A percentile compares a stretch with the other conserved stretches of the same genome.
Evolutionary conservation across 2,888 invertebrate species (phyloP).

Genomic region (Gari tellinella): DNA sequence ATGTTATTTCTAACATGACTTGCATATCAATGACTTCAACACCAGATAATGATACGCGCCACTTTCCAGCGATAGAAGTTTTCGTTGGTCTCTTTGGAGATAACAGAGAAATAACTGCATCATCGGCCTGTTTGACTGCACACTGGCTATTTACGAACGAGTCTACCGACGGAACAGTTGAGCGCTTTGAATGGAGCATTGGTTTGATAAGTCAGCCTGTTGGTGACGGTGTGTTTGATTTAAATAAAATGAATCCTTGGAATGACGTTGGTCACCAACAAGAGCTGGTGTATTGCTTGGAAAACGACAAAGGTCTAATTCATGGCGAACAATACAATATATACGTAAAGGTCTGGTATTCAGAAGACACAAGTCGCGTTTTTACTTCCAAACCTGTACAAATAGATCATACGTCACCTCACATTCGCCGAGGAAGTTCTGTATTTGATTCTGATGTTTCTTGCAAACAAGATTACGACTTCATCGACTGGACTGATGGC

Average conservation of each 20-base stretch:
- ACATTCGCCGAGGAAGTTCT: constrained; percentile 41
- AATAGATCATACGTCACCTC: constrained; percentile 62
- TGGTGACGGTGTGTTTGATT: constrained; percentile 57
- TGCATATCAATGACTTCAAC: neutral
- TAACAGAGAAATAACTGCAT: constrained; percentile 18
- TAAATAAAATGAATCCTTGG: constrained; percentile 52
- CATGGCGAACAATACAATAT: constrained; percentile 35
- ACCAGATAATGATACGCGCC: neutral
- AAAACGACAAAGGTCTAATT: constrained; percentile 24
- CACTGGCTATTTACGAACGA: constrained; percentile 28
- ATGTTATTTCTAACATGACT: neutral
- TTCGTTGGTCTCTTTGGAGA: constrained; percentile 6
- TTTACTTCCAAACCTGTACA: constrained; percentile 47
- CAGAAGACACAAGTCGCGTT: constrained; percentile 18
- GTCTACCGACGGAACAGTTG: neutral
- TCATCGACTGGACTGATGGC: constrained; percentile 44
- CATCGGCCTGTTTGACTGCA: constrained; percentile 36
- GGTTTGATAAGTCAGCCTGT: constrained; percentile 39
- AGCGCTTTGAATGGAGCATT: constrained; percentile 61
- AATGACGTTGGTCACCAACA: constrained; percentile 47
- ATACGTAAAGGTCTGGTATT: constrained; percentile 60
- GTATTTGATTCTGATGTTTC: constrained; percentile 50
- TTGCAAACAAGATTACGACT: constrained; percentile 60
- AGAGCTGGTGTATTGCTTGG: constrained; percentile 49
- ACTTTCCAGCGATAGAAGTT: constrained; percentile 9